Percentiles rank a stretch among this genome's conserved stretches.
Evolutionary conservation across 2,113 vertebrate species (phyloP).

Genomic region (Xyrauchen texanus): DNA sequence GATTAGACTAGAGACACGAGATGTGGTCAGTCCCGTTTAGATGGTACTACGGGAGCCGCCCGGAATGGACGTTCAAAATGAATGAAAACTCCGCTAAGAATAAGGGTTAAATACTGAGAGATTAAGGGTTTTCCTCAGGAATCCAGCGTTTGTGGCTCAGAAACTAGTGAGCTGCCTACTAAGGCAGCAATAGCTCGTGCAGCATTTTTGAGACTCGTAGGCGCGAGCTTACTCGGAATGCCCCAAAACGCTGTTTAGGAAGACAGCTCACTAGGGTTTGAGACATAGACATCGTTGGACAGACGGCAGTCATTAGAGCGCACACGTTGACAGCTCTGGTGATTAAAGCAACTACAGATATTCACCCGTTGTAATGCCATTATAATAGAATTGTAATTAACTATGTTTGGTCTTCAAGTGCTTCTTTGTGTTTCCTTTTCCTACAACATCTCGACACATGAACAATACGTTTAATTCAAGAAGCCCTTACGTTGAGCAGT

Average conservation of each 20-base stretch:
- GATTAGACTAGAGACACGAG: neutral
- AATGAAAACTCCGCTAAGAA: conserved; percentile 13
- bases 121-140: no score
- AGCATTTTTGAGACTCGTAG: neutral
- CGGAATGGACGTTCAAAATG: conserved; percentile 20
- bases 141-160: no score
- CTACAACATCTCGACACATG: neutral
- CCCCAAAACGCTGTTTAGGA: neutral
- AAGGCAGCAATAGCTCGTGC: neutral
- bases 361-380: neutral
- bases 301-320: neutral
- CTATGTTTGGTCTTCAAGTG: neutral
- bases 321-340: conserved; percentile 5
- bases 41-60: conserved; percentile 26
- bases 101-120: no score
- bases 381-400: conserved; percentile 11
- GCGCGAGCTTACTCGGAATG: neutral
- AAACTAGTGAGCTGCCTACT: no score
- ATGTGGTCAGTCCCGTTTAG: neutral
- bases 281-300: neutral
- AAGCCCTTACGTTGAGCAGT: neutral
- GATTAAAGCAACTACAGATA: conserved; percentile 12
- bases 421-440: neutral
- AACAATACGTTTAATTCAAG: neutral
- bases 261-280: neutral